These are phyloP conservation scores for Ashinkailepas kermadecensis DNA, from an alignment of 2,888 invertebrate genomes.

Conservation along the genomic window DNA sequence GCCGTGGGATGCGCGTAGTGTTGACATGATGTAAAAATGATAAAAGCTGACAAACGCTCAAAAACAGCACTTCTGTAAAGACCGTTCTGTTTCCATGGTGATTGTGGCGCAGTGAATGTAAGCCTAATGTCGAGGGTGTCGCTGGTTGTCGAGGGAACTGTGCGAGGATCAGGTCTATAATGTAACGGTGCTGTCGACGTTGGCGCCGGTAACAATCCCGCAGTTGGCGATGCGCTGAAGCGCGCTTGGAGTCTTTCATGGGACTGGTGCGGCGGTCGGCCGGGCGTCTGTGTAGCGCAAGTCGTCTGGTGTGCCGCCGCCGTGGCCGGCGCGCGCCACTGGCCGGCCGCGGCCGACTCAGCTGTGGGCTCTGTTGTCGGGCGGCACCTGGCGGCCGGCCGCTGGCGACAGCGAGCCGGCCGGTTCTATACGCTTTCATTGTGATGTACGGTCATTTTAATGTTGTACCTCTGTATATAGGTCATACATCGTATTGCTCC, in stretches of 20 bases:
- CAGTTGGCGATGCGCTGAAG: neutral
- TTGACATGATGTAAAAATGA: neutral
- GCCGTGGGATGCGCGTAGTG: neutral
- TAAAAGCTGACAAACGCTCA: constrained; percentile 14
- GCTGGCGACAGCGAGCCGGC: neutral
- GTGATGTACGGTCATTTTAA: constrained; percentile 21
- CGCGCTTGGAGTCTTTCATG: constrained; percentile 15
- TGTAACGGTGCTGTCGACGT: neutral
- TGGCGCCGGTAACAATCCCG: neutral
- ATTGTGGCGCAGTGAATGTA: constrained; percentile 1
- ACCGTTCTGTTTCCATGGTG: constrained; percentile 14
- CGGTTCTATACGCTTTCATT: constrained; percentile 23
- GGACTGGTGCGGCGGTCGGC: neutral
- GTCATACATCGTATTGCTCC: constrained; percentile 17
- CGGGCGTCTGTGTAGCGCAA: neutral
- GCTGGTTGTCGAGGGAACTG: neutral
- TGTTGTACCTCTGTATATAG: constrained; percentile 20
- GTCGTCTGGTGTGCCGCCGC: neutral
- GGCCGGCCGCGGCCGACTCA: neutral
- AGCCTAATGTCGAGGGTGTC: neutral
- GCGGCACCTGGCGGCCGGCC: neutral
- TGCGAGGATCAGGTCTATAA: neutral
- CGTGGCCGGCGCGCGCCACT: no score
- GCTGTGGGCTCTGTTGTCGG: neutral
- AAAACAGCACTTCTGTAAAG: constrained; percentile 11